These are phyloP conservation scores for Stichopus chloronotus DNA, from an alignment of 35 echinoderm and acorn worm genomes.

Conservation along the genomic window DNA sequence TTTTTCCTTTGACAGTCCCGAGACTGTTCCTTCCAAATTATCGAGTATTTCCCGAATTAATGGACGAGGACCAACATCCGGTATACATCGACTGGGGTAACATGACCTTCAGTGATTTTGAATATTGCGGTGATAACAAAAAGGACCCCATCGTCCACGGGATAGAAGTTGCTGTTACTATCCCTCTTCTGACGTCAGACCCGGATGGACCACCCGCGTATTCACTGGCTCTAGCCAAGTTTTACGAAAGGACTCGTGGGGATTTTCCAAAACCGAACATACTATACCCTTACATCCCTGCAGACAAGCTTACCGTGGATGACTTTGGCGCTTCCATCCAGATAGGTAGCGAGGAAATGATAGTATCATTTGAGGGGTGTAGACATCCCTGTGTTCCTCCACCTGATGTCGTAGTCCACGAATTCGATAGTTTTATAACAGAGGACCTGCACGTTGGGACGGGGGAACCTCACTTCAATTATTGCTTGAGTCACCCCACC, in stretches of 20 bases:
- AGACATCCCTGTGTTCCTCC: background rate
- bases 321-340: background rate
- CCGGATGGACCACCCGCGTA: background rate
- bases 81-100: conserved; percentile 7
- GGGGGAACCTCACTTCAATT: background rate
- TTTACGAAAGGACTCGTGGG: background rate
- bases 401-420: background rate
- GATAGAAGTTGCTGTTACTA: background rate
- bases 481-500: background rate
- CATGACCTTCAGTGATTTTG: background rate
- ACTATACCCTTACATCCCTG: conserved; percentile 13
- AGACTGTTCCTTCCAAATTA: background rate
- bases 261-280: conserved; percentile 18
- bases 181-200: background rate
- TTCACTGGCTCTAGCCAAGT: background rate
- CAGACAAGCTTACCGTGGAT: background rate
- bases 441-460: background rate
- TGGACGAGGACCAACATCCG: background rate
- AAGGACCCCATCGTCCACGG: too few relatives aligned
- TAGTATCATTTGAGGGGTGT: background rate
- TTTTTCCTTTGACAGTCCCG: too few relatives aligned
- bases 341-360: conserved; percentile 17
- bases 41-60: background rate
- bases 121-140: background rate
- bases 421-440: background rate